Evolutionary conservation across 1,140 invertebrate species (phyloP).

Genomic region (Saccostrea cuccullata): DNA sequence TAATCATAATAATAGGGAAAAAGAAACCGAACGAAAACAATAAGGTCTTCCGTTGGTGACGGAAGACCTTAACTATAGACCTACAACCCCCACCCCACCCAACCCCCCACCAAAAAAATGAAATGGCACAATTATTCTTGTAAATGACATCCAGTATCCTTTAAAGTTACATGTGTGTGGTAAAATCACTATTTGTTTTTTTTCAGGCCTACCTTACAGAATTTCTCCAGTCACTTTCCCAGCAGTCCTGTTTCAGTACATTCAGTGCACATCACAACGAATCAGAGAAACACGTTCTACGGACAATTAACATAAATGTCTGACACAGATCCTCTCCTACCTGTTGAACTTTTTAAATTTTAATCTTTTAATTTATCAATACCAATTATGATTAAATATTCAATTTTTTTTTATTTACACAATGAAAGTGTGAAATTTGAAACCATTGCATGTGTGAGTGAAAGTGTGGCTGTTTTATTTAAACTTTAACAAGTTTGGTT

Average conservation of each 20-base stretch:
- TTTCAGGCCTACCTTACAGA: constrained; percentile 74
- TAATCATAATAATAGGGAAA: no score
- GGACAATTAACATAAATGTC: constrained; percentile 72
- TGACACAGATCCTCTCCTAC: constrained; percentile 47
- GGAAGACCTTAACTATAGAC: no score
- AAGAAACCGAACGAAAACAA: no score
- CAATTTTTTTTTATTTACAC: neutral
- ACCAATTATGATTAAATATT: neutral
- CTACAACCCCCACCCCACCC: no score
- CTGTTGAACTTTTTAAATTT: neutral
- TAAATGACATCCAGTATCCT: no score
- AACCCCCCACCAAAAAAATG: constrained; percentile 71
- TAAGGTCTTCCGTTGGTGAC: no score
- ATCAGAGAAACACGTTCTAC: constrained; percentile 74
- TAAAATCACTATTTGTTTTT: neutral
- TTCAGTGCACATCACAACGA: constrained; percentile 76
- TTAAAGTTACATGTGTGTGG: no score
- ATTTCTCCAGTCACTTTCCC: constrained; percentile 75
- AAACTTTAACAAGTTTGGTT: neutral
- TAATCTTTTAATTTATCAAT: neutral
- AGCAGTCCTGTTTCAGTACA: constrained; percentile 74
- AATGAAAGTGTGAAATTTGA: neutral
- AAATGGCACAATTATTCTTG: constrained; percentile 62
- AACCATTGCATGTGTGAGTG: neutral
- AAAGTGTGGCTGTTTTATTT: neutral